Conservation (phyloP, 2,113 vertebrate species). For the Ginglymostoma cirratum region DNA sequence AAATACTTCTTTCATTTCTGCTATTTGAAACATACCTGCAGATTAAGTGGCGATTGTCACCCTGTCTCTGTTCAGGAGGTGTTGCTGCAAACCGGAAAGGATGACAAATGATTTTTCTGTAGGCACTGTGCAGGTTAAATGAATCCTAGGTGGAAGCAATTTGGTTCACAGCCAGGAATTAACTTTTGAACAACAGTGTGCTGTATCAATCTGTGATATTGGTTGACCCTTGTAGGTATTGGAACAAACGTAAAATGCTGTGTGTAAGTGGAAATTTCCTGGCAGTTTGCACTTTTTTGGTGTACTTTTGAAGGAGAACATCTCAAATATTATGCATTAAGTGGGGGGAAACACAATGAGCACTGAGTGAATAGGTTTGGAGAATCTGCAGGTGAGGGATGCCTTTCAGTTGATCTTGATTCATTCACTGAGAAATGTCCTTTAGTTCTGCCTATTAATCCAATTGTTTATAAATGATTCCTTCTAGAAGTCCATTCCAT, state of each 20-base stretch:
- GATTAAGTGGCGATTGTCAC: not conserved
- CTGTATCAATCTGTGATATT: not conserved
- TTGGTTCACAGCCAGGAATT: not conserved
- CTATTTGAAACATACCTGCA: not conserved
- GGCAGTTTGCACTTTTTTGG: not conserved
- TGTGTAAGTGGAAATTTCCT: not conserved
- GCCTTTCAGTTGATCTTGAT: not conserved
- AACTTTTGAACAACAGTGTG: not conserved
- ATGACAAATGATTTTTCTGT: not conserved
- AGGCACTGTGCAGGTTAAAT: not conserved
- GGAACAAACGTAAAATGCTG: not conserved
- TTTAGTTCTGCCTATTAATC: not conserved
- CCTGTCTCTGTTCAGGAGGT: not conserved
- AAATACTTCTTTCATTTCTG: not conserved
- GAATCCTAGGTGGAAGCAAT: not conserved
- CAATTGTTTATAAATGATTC: not conserved
- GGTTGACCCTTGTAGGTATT: not conserved
- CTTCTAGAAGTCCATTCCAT: too few species aligned
- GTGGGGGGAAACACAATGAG: not conserved
- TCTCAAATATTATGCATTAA: not conserved
- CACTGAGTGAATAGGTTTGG: not conserved
- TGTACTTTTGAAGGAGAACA: not conserved
- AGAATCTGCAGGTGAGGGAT: not conserved
- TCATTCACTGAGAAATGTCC: not conserved
- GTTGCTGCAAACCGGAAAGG: not conserved